Percentiles rank a stretch among this genome's conserved stretches.
phyloP scores from a whole-genome alignment of 2,797 vertebrate genomes.

The Urophycis tenuis region DNA sequence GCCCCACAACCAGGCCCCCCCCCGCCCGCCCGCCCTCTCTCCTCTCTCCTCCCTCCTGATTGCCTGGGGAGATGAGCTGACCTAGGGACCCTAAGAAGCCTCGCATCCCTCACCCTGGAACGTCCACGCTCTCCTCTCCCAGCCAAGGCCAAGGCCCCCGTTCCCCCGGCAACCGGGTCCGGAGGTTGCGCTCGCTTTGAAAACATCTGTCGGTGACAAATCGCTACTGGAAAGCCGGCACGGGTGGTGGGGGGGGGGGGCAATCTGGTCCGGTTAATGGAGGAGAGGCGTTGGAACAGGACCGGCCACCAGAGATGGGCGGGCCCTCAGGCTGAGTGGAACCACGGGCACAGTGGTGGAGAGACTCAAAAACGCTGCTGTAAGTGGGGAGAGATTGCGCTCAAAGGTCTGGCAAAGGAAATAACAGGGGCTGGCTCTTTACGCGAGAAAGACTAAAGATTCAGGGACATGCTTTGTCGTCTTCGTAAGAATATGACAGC shows the following conservation, averaged over 20 bases:
- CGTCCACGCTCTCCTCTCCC: conserved; percentile 55
- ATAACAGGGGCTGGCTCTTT: background rate
- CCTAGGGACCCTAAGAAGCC: conserved; percentile 31
- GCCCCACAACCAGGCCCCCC: conserved; percentile 24
- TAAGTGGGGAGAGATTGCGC: background rate
- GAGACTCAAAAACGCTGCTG: background rate
- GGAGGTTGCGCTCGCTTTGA: conserved; percentile 49
- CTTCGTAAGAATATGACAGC: background rate
- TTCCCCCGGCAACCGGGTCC: conserved; percentile 37
- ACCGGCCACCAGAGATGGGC: conserved; percentile 2
- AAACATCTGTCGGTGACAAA: conserved; percentile 63
- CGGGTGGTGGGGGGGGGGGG: conserved; percentile 29
- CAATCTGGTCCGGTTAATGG: conserved; percentile 18
- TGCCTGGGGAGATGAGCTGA: conserved; percentile 56
- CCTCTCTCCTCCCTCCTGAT: conserved; percentile 47
- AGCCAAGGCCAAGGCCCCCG: conserved; percentile 27
- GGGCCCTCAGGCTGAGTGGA: background rate
- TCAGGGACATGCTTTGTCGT: background rate
- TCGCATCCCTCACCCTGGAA: conserved; percentile 51
- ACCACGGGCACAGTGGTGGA: background rate
- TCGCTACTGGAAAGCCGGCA: conserved; percentile 46
- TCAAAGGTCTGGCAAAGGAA: background rate
- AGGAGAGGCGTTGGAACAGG: conserved; percentile 32
- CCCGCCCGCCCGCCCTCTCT: conserved; percentile 12
- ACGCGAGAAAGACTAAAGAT: background rate